Percentiles rank a stretch among this genome's conserved stretches.
These are phyloP conservation scores for Liparis tanakae DNA, from an alignment of 2,797 vertebrate genomes.

Conservation along the genomic window DNA sequence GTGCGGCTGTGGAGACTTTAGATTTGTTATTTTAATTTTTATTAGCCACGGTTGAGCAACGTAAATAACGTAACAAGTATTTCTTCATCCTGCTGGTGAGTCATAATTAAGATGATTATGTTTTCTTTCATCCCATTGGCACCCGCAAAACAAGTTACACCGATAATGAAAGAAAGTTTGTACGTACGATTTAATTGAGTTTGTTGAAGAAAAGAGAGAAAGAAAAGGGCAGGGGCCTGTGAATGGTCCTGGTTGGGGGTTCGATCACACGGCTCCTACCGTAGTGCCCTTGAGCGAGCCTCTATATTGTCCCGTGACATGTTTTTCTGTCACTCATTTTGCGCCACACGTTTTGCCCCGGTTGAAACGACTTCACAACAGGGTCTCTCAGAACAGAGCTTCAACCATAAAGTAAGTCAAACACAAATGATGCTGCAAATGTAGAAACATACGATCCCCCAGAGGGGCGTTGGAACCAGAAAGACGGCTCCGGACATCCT, in stretches of 20 bases:
- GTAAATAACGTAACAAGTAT: not conserved
- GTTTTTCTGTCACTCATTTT: not conserved
- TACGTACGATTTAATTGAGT: not conserved
- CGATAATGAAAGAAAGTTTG: not conserved
- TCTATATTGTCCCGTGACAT: not conserved
- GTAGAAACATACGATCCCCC: not conserved
- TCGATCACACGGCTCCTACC: too few relatives aligned
- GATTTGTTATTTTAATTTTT: not conserved
- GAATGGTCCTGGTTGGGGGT: too few relatives aligned
- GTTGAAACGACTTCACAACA: not conserved
- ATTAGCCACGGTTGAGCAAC: not conserved
- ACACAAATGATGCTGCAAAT: not conserved
- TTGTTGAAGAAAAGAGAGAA: too few relatives aligned
- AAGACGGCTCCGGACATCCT: slow-evolving; percentile 8
- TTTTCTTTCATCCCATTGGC: too few relatives aligned
- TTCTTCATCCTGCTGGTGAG: not conserved
- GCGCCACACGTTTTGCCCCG: not conserved
- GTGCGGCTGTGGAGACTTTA: not conserved
- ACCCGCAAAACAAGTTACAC: not conserved
- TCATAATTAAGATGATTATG: not conserved
- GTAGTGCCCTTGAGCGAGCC: too few relatives aligned
- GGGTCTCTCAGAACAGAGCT: not conserved
- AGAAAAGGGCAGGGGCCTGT: too few relatives aligned
- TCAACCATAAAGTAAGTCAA: not conserved
- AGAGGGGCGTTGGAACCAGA: not conserved